Evolutionary conservation across 2,888 invertebrate species (phyloP), one percentile per base, ranked within the genome.

Genomic region (Drosophila conformis): DNA sequence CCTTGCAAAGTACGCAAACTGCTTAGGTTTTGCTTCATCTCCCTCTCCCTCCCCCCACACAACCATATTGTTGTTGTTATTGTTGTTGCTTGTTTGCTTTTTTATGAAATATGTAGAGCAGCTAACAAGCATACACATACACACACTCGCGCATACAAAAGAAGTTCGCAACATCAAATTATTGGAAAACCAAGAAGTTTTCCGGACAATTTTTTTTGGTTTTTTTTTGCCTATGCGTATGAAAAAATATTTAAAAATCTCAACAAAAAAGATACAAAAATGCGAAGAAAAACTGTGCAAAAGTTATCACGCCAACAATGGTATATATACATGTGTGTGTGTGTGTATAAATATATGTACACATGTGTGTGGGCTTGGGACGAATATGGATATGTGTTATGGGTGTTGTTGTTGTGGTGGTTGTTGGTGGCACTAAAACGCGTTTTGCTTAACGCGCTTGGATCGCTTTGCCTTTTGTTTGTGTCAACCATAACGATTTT

Each of bases 111-210:
- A 90, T 86, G 90, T 90, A 87, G 84, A 87, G 70, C 82, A 87
- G 89, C 89, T 86, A 86, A 84, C 89, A 83, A 82, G 79, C 68
- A 66, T 11, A 66, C 67, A 52, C 35, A 60, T 48, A 25, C 57
- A 48, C 69, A 57, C 46, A 56, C 51, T 27, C 29, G 21, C 51
- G 48, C 69, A 87, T 76, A 84, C 82, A 74, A 90, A 90, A 81
- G 79, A 86, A 86, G 89, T 90, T 90, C 78, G 82, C 71, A 90
- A 85, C 90, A 87, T 87, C 87, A 86, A 86, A 90, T 90, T 86
- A 86, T 86, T 86, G 85, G 85, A 84, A 90, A 90, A 82, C 64
- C 64, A 62, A 76, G 90, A 86, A 90, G 85, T 90, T 86, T 90
- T 73, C 72, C 48, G 49, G 38, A 38, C 38, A 13, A 21, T 67